Evolutionary conservation across 2,888 invertebrate species (phyloP), one percentile per base, ranked within the genome.

Genomic region (Volucella bombylans): DNA sequence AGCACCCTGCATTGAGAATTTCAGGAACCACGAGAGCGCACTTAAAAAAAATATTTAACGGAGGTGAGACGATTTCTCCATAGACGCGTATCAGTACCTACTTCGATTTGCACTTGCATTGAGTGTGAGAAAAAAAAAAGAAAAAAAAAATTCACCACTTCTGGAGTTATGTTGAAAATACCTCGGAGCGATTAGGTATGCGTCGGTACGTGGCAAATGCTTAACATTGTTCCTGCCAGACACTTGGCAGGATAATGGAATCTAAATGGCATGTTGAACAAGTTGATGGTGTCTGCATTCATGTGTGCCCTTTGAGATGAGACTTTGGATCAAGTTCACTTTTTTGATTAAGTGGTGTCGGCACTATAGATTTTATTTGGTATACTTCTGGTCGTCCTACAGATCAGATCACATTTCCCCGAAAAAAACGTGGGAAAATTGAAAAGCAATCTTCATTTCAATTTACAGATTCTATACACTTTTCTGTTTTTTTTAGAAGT

Each of bases 1-100:
- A 71, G 55, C 80, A 83, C 74, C n/a, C 74, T 79, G 79, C 65
- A 69, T 65, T 79, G 23, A 57, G 78, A 31, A 64, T 74, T 71
- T 67, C 11, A 8, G 4, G 31, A 15, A 49, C 74, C 47, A 39
- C 64, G 41, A 50, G 45, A 69, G 50, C 15, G 43, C 18, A 64
- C 61, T 76, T 18, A 47, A 49, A 57, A 49, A 57, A 76, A 38
- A 57, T 50, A 72, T 62, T 77, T 68, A 50, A 41, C 39, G 15
- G 10, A 39, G 45, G 12, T 15, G 59, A 12, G 57, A 59, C 59
- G 54, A 57, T 49, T 73, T 14, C 52, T 49, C 68, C 50, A 64
- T 31, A 69, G 71, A 64, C 73, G 65, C 12, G 64, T 43, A 15
- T 43, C 11, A 50, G 43, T 31, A 11, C 15, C 10, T 55, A 57